These are phyloP conservation scores for Diglossa cyanea DNA, from an alignment of 2,797 vertebrate species.

Conservation along the genomic window DNA sequence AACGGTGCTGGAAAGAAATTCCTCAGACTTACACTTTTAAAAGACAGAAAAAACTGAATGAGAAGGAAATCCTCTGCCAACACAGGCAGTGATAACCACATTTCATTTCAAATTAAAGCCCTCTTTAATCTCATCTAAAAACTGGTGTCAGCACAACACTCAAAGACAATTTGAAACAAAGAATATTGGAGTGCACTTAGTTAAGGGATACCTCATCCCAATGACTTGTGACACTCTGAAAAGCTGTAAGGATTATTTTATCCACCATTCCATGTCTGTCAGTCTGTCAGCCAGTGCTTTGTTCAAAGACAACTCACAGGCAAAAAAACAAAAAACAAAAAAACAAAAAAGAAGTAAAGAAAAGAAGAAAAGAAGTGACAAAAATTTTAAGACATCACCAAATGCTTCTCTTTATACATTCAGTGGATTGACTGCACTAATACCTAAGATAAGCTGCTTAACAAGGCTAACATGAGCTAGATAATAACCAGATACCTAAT, in stretches of 20 bases:
- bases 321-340: neutral
- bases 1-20: neutral
- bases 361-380: neutral
- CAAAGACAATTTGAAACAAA: neutral
- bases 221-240: neutral
- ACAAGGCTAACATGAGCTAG: neutral
- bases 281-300: accelerated
- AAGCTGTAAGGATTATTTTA: neutral
- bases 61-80: neutral
- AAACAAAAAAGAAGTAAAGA: neutral
- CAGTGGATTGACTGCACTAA: neutral
- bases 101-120: constrained; percentile 3
- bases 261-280: neutral
- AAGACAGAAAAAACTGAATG: neutral
- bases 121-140: constrained; percentile 2
- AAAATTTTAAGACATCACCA: neutral
- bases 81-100: neutral
- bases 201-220: neutral
- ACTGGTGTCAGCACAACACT: neutral
- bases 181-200: neutral
- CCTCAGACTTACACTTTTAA: neutral
- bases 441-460: neutral
- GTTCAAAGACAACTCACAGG: neutral
- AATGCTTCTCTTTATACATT: neutral
- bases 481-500: neutral